Conservation (phyloP, 2,113 vertebrate species). For the Syngnathoides biaculeatus region DNA sequence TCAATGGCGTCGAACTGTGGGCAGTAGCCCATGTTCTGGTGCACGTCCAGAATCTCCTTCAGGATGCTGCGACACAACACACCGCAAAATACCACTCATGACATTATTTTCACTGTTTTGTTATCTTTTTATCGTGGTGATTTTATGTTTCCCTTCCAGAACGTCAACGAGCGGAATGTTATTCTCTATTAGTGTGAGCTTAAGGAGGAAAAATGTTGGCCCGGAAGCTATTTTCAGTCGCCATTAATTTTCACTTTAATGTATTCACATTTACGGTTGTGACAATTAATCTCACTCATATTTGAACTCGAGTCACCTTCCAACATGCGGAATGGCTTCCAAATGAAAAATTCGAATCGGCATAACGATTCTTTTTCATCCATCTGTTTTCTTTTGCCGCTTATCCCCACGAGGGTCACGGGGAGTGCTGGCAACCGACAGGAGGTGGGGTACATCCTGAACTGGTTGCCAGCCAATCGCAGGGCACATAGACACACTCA, state of each 20-base stretch:
- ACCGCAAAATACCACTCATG: background rate
- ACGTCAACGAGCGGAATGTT: background rate
- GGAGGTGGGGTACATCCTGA: too few species aligned
- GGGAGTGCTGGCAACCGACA: too few species aligned
- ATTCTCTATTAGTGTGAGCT: background rate
- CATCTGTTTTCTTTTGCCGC: too few species aligned
- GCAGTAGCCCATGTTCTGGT: conserved; percentile 97
- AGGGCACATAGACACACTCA: too few species aligned
- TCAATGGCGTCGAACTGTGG: conserved; percentile 96
- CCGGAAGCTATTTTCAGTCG: background rate
- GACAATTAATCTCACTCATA: background rate
- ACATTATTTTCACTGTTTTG: background rate
- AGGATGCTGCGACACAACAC: conserved; percentile 75
- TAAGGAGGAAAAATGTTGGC: background rate
- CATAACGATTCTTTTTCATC: too few species aligned
- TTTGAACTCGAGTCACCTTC: conserved; percentile 23
- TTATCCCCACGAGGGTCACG: too few species aligned
- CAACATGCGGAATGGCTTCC: background rate
- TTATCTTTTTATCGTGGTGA: background rate
- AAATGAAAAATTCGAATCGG: background rate
- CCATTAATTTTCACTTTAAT: background rate
- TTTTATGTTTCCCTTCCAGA: background rate
- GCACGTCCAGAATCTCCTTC: conserved; percentile 82
- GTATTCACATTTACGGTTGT: background rate
- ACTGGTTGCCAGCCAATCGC: too few species aligned